These are phyloP conservation scores for Tupaia chinensis DNA, from an alignment of 2,113 vertebrate genomes.

Conservation along the genomic window DNA sequence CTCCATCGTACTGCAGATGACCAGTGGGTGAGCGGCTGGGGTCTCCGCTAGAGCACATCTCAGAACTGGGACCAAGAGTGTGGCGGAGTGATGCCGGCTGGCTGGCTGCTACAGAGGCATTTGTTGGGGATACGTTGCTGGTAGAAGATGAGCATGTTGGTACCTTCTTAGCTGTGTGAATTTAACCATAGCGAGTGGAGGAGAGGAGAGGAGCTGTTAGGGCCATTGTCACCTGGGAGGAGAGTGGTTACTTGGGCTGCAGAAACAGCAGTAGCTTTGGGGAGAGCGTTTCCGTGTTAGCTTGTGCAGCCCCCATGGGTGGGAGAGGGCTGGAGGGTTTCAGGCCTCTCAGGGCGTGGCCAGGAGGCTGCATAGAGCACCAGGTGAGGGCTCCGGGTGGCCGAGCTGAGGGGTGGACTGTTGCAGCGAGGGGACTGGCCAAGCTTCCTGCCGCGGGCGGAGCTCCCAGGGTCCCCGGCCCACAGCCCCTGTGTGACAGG, in stretches of 20 bases:
- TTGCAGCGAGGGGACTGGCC: accelerated
- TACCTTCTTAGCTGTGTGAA: not conserved
- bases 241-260: no score
- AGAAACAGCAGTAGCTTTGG: not conserved
- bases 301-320: not conserved
- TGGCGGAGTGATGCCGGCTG: not conserved
- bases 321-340: not conserved
- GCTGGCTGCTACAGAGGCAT: no score
- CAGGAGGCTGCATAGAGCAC: not conserved
- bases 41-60: no score
- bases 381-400: not conserved
- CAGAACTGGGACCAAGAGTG: not conserved
- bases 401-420: not conserved
- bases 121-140: not conserved
- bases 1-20: not conserved
- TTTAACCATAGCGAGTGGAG: not conserved
- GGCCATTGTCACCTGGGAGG: not conserved
- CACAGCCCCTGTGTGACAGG: no score
- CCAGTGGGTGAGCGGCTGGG: accelerated
- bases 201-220: not conserved
- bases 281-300: no score
- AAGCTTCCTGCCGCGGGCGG: not conserved
- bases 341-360: not conserved
- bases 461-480: not conserved
- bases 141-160: not conserved